Evolutionary conservation across 2,113 vertebrate genomes (phyloP).

Genomic region (Lonchura striata): DNA sequence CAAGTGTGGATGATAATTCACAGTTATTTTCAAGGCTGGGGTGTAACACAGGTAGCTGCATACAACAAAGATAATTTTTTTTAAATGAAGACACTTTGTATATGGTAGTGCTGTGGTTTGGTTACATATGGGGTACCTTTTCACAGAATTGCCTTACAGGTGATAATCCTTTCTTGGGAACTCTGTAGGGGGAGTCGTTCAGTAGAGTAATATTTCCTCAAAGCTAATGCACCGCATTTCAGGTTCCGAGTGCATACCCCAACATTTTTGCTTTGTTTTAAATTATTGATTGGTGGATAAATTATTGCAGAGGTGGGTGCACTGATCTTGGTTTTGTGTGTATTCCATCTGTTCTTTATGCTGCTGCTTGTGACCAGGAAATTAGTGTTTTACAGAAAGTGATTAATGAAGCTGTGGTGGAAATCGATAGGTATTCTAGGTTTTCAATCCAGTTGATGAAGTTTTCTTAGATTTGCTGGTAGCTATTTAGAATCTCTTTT

Average conservation of each 20-base stretch:
- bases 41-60: neutral
- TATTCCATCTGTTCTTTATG: neutral
- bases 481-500: neutral
- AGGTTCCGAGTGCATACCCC: neutral
- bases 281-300: neutral
- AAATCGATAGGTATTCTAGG: neutral
- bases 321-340: neutral
- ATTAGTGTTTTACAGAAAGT: neutral
- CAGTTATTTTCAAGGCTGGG: neutral
- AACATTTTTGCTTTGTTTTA: neutral
- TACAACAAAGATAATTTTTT: neutral
- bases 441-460: neutral
- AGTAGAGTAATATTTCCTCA: neutral
- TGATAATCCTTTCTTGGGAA: neutral
- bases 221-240: neutral
- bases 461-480: neutral
- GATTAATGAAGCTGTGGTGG: neutral
- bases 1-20: neutral
- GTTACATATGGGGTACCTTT: neutral
- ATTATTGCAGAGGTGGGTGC: neutral
- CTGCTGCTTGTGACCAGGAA: neutral
- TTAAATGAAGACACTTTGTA: neutral
- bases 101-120: neutral
- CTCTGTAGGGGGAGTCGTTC: fast-evolving
- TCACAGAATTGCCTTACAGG: neutral